These are phyloP conservation scores for Hydropsyche tenuis DNA, from an alignment of 1,140 invertebrate genomes.

Conservation along the genomic window DNA sequence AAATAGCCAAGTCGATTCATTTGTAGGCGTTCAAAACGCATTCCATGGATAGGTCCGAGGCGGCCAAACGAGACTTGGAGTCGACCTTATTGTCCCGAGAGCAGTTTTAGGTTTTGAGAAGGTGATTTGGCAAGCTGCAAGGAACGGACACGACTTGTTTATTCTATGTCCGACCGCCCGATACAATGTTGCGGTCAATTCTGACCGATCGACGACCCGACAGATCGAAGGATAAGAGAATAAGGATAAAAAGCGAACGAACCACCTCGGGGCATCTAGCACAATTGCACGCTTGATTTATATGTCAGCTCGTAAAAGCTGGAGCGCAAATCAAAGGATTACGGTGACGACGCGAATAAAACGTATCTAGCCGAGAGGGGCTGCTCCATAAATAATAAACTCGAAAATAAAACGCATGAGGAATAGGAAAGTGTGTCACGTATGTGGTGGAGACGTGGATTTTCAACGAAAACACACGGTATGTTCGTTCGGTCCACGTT, in stretches of 20 bases:
- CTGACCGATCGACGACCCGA: neutral
- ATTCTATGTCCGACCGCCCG: neutral
- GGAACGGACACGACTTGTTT: constrained; percentile 2
- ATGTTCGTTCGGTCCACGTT: neutral
- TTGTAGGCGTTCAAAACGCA: too few species aligned
- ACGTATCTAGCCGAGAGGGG: constrained; percentile 14
- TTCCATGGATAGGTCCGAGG: too few species aligned
- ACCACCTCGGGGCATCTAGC: too few species aligned
- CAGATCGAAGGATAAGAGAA: too few species aligned
- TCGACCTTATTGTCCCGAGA: neutral
- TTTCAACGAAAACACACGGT: constrained; percentile 33
- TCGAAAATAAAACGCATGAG: constrained; percentile 35
- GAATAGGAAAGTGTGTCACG: constrained; percentile 38
- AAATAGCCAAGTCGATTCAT: too few species aligned
- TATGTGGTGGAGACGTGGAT: constrained; percentile 11
- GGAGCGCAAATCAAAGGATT: neutral
- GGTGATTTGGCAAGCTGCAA: constrained; percentile 23
- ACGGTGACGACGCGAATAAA: constrained; percentile 16
- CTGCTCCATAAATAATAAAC: constrained; percentile 34
- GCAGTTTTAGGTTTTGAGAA: constrained; percentile 11
- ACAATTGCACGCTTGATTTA: too few species aligned
- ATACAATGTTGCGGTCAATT: neutral
- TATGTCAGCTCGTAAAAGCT: too few species aligned
- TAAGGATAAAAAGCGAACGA: too few species aligned
- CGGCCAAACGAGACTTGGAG: neutral